Evolutionary conservation across 2,888 invertebrate genomes (phyloP), one percentile per base, ranked within the genome.

Genomic region (Nomada goodeniana): DNA sequence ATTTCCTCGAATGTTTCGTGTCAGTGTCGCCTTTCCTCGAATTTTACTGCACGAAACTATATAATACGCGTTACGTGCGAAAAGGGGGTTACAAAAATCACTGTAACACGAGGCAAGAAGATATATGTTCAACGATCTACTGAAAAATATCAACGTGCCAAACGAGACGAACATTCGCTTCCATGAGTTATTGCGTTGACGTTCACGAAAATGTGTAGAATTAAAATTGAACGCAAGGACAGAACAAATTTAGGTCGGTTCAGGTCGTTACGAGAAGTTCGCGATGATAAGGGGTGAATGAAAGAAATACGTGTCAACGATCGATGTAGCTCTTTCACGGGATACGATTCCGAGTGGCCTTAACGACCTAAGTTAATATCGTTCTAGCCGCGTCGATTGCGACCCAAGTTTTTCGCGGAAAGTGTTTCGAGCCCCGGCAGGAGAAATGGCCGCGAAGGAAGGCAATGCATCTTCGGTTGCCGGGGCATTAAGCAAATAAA

Each of bases 401-500:
- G 57, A 20, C 59, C 10, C 60, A 70, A 70, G 50, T 70, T 59
- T 70, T 70, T 70, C 70, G 47, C n/a, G 29, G 59, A 57, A 74
- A 20, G 57, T 57, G 50, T 47, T 65, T 67, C 42, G 20, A 36
- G 44, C 29, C 29, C 15, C 5, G 29, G 13, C 47, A 26, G n/a
- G 57, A 20, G 82, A 47, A 61, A 63, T 26, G 73, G 55, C 59
- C 2, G 29, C 10, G n/a, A 47, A 18, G 47, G 20, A 61, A 57
- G 67, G 57, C 47, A 74, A 77, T 63, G 57, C 53, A 63, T 77
- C 57, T 82, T 72, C 53, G 57, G 42, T n/a, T 55, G 55, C 47
- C 63, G 57, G 52, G 61, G 18, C 63, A 20, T 59, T 75, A 63
- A 70, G 61, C 63, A 69, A 85, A 85, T 76, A 85, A 80, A 85